These are phyloP conservation scores for Mesochorus sp. DNA, from an alignment of 2,888 invertebrate genomes.

Conservation along the genomic window DNA sequence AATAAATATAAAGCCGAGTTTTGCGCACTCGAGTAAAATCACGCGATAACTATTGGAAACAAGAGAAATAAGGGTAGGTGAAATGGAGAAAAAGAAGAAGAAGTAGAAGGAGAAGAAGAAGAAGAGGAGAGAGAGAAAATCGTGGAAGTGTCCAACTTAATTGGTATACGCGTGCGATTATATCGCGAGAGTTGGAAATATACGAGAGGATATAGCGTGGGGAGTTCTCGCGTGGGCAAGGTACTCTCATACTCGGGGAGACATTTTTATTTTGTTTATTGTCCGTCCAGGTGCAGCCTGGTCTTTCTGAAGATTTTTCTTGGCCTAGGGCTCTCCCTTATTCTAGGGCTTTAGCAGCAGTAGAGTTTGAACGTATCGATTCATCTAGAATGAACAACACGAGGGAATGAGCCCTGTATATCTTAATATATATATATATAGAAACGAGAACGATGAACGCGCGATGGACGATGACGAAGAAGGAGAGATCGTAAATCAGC, in stretches of 20 bases:
- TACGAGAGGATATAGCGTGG: slow-evolving; percentile 66
- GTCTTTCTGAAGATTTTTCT: slow-evolving; percentile 17
- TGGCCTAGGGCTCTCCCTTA: not conserved
- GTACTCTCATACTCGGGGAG: slow-evolving; percentile 3
- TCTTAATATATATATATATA: no score
- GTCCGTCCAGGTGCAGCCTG: not conserved
- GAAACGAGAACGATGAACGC: slow-evolving; percentile 4
- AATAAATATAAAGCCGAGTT: slow-evolving; percentile 56
- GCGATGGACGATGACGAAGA: slow-evolving; percentile 29
- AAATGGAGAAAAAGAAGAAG: slow-evolving; percentile 6
- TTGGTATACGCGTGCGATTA: slow-evolving; percentile 73
- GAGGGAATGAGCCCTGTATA: slow-evolving; percentile 1
- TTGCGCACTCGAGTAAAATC: slow-evolving; percentile 40
- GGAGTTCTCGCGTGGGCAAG: slow-evolving; percentile 58
- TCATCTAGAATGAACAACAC: slow-evolving; percentile 34
- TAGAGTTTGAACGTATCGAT: slow-evolving; percentile 42
- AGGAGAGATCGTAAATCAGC: slow-evolving; percentile 56
- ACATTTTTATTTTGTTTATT: not conserved
- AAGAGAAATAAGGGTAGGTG: not conserved
- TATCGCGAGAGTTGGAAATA: slow-evolving; percentile 67
- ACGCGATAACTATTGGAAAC: slow-evolving; percentile 43
- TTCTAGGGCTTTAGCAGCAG: slow-evolving; percentile 2
- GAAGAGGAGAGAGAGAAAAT: slow-evolving; percentile 48
- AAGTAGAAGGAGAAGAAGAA: not conserved
- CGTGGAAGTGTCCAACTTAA: slow-evolving; percentile 68